Evolutionary conservation across 1,140 invertebrate genomes (phyloP).

Genomic region (Neodiprion virginianus): DNA sequence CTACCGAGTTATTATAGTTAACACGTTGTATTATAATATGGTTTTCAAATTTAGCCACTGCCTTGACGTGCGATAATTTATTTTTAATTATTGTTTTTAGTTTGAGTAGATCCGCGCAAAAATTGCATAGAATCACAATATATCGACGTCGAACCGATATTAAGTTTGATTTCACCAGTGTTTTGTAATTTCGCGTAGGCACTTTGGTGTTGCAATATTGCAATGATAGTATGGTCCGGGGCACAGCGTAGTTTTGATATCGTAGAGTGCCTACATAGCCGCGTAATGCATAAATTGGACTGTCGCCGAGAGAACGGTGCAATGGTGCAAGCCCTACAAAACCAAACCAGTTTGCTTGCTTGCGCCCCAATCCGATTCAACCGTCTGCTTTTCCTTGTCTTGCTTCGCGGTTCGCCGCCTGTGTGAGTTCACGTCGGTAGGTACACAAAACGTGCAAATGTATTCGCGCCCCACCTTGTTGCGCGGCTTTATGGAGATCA

Average conservation of each 20-base stretch:
- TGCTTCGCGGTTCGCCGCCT: background rate
- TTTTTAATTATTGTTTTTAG: no score
- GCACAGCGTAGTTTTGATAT: constrained; percentile 42
- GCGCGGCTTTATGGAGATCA: background rate
- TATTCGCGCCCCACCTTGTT: background rate
- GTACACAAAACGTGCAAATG: background rate
- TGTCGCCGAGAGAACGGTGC: constrained; percentile 59
- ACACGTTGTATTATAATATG: no score
- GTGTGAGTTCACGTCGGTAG: constrained; percentile 25
- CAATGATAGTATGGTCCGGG: constrained; percentile 48
- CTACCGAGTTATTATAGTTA: no score
- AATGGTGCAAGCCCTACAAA: constrained; percentile 60
- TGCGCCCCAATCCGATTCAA: constrained; percentile 57
- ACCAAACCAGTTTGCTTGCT: constrained; percentile 58
- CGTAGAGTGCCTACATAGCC: constrained; percentile 64
- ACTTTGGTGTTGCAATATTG: constrained; percentile 46
- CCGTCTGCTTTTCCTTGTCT: constrained; percentile 42
- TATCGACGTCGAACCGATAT: background rate
- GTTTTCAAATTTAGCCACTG: no score
- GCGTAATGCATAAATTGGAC: constrained; percentile 64
- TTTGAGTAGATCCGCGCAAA: no score
- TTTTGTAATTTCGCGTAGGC: constrained; percentile 50
- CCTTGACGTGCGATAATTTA: no score
- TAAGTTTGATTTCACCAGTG: background rate
- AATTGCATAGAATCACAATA: no score